Evolutionary conservation across 1,140 invertebrate species (phyloP).

Genomic region (Drosophila nasuta): DNA sequence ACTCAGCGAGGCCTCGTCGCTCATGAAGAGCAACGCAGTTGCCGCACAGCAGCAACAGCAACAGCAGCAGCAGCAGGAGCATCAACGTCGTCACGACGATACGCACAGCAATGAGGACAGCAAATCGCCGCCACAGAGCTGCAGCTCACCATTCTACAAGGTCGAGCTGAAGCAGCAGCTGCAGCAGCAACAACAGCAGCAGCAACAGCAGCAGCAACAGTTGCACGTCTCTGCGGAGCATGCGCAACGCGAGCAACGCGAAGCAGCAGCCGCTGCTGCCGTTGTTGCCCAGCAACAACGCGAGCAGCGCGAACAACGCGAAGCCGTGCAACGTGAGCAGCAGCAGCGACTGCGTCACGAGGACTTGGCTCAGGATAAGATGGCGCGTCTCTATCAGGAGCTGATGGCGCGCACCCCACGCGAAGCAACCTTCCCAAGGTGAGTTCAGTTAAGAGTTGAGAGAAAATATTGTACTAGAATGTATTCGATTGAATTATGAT

Average conservation of each 20-base stretch:
- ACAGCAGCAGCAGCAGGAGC: conserved; percentile 55
- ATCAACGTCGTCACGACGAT: conserved; percentile 85
- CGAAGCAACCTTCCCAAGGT: conserved; percentile 90
- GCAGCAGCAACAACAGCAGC: conserved; percentile 84
- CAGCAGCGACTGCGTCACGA: conserved; percentile 94
- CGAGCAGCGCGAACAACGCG: conserved; percentile 68
- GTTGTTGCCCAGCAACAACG: conserved; percentile 86
- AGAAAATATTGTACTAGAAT: too few relatives aligned
- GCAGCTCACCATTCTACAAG: conserved; percentile 91
- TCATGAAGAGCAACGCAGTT: conserved; percentile 86
- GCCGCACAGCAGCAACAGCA: conserved; percentile 42
- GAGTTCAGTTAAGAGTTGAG: conserved; percentile 65
- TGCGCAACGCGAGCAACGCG: conserved; percentile 88
- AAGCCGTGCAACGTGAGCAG: conserved; percentile 77
- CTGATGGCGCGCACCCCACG: conserved; percentile 91
- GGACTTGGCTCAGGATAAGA: conserved; percentile 98
- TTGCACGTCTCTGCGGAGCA: conserved; percentile 69
- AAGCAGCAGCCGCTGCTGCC: conserved; percentile 89
- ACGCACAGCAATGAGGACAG: conserved; percentile 91
- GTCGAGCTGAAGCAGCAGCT: conserved; percentile 82
- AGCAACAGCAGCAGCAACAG: conserved; percentile 84
- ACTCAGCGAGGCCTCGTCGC: conserved; percentile 94
- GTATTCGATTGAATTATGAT: too few relatives aligned
- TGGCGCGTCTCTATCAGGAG: conserved; percentile 98
- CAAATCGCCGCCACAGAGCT: conserved; percentile 92